Conservation (phyloP, 1,140 invertebrate species). For the Bombus haemorrhoidalis region DNA sequence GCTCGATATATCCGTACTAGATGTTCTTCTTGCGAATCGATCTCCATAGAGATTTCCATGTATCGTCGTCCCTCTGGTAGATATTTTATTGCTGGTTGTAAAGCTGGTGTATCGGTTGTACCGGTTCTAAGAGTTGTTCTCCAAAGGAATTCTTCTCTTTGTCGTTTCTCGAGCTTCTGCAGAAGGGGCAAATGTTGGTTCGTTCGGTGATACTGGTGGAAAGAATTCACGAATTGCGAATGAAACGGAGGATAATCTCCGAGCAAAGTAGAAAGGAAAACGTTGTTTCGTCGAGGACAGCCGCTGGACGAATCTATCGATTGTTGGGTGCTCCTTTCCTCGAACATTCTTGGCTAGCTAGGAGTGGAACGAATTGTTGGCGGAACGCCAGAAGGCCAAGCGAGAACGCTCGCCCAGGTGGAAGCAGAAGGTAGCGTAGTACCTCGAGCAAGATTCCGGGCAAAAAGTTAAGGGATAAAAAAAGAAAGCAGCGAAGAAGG, state of each 20-base stretch:
- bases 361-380: conserved; percentile 50
- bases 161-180: neutral
- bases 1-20: neutral
- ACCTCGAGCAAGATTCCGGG: conserved; percentile 36
- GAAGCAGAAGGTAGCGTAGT: conserved; percentile 48
- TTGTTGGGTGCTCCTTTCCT: conserved; percentile 45
- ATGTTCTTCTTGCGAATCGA: neutral
- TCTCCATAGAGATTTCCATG: neutral
- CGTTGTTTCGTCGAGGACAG: conserved; percentile 42
- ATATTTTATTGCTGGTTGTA: neutral
- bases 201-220: neutral
- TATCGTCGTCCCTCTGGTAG: neutral
- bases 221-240: neutral
- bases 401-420: conserved; percentile 50
- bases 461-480: conserved; percentile 7
- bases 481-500: neutral
- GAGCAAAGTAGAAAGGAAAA: neutral
- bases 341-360: conserved; percentile 44
- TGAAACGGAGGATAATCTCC: neutral
- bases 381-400: conserved; percentile 50
- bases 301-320: conserved; percentile 63
- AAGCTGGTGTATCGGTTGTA: neutral
- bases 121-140: neutral
- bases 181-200: neutral
- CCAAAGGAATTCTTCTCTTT: neutral